Evolutionary conservation across 2,888 invertebrate genomes (phyloP), one percentile per base, ranked within the genome.

Genomic region (Megaustenia siamemsis): DNA sequence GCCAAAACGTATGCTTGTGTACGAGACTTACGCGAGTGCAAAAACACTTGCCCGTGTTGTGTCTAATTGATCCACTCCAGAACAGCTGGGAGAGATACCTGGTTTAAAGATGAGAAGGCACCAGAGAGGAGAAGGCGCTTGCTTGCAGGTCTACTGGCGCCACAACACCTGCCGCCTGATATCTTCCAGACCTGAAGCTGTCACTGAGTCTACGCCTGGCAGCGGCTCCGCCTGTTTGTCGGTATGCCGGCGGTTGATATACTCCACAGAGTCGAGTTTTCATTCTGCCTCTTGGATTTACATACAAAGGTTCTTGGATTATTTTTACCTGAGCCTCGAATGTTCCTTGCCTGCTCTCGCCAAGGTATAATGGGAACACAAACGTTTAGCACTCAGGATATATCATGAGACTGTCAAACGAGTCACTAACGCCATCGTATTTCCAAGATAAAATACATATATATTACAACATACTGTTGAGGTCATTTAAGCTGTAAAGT

Each of bases 41-140:
- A 73, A 73, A 71, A 82, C 82, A 82, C 35, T 43, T 49, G 71
- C n/a, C 56, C 66, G 21, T 82, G 82, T 75, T 82, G 66, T 75
- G 82, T 82, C 76, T 82, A 76, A 82, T 82, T 78, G 75, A 78
- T 78, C 53, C 68, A 49, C 60, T 38, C 66, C 15, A 63, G 68
- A 60, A 53, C 82, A 49, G 82, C 78, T 45, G 60, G 66, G 28
- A 38, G 28, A 49, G 49, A 69, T 73, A 60, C 82, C 82, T 60
- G 82, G 82, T 49, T 69, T 56, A 69, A 81, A 82, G 82, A 82
- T 82, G 82, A 82, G 56, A 82, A 73, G 73, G 43, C 56, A 12
- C 10, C 10, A 38, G 82, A 71, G 40, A 43, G 56, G 81, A 60
- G 43, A 73, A 82, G 82, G 73, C 60, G 73, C 32, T 18, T n/a